Percentiles rank a stretch among this genome's conserved stretches.
Evolutionary conservation across 2,888 invertebrate species (phyloP).

Genomic region (Mechanitis messenoides): DNA sequence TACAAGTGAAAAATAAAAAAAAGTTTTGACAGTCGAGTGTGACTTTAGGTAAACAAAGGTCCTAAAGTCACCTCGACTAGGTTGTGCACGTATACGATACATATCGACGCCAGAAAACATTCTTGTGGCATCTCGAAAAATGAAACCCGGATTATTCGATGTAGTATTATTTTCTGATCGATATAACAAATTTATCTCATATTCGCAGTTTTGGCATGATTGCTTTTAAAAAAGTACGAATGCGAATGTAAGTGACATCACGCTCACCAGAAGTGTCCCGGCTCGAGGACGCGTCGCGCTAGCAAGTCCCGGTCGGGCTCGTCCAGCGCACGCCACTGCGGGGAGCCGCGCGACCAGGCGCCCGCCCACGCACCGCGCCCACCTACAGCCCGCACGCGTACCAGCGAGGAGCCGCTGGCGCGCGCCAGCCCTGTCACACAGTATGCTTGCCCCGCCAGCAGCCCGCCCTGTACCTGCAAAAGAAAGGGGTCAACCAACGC

Average conservation of each 20-base stretch:
- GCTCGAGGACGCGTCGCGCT: slow-evolving; percentile 59
- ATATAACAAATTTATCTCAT: background rate
- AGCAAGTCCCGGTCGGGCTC: slow-evolving; percentile 79
- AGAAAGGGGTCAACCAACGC: slow-evolving; percentile 7
- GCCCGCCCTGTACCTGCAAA: slow-evolving; percentile 75
- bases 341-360: slow-evolving; percentile 81
- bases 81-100: too few relatives aligned
- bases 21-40: too few relatives aligned
- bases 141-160: too few relatives aligned
- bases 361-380: slow-evolving; percentile 84
- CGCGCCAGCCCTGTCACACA: slow-evolving; percentile 83
- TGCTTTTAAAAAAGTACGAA: background rate
- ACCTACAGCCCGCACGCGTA: slow-evolving; percentile 81
- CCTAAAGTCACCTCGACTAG: too few relatives aligned
- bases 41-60: too few relatives aligned
- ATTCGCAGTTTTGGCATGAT: background rate
- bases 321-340: slow-evolving; percentile 82
- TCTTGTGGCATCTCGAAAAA: too few relatives aligned
- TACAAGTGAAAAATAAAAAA: too few relatives aligned
- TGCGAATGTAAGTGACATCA: background rate
- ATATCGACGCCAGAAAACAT: too few relatives aligned
- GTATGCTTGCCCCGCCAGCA: slow-evolving; percentile 82
- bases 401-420: slow-evolving; percentile 72
- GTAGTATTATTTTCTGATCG: too few relatives aligned
- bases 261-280: slow-evolving; percentile 44